Percentiles rank a stretch among this genome's conserved stretches.
phyloP scores from a whole-genome alignment of 1,140 invertebrate genomes.

The Drosophila paulistorum region DNA sequence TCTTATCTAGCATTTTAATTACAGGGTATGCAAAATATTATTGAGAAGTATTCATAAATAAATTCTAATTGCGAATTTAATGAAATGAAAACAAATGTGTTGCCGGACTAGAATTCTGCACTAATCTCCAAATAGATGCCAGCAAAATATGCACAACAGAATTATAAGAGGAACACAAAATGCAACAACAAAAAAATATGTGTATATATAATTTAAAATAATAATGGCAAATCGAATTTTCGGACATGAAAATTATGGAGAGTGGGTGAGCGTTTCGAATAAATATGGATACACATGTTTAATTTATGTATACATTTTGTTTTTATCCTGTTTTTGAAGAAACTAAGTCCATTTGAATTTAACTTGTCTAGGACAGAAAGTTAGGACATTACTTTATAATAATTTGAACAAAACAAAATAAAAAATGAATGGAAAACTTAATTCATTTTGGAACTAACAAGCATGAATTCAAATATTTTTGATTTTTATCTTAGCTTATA shows the following conservation, averaged over 20 bases:
- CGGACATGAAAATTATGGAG: background rate
- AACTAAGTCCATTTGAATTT: too few species aligned
- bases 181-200: slow-evolving; percentile 8
- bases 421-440: too few species aligned
- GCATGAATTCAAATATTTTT: too few species aligned
- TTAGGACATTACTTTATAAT: too few species aligned
- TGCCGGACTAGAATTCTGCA: slow-evolving; percentile 23
- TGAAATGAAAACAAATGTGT: slow-evolving; percentile 74
- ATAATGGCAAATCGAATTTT: slow-evolving; percentile 14
- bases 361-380: too few species aligned
- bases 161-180: background rate
- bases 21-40: background rate
- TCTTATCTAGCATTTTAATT: background rate
- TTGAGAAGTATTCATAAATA: slow-evolving; percentile 55
- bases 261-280: background rate
- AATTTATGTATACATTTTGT: background rate
- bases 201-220: slow-evolving; percentile 16
- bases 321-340: too few species aligned
- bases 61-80: slow-evolving; percentile 76
- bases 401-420: too few species aligned
- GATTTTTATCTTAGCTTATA: too few species aligned
- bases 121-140: slow-evolving; percentile 54
- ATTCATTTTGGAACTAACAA: too few species aligned
- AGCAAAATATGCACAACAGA: slow-evolving; percentile 19
- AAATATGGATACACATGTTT: background rate